Percentiles rank a stretch among this genome's conserved stretches.
Evolutionary conservation across 2,797 vertebrate genomes (phyloP).

Genomic region (Argyrosomus regius): DNA sequence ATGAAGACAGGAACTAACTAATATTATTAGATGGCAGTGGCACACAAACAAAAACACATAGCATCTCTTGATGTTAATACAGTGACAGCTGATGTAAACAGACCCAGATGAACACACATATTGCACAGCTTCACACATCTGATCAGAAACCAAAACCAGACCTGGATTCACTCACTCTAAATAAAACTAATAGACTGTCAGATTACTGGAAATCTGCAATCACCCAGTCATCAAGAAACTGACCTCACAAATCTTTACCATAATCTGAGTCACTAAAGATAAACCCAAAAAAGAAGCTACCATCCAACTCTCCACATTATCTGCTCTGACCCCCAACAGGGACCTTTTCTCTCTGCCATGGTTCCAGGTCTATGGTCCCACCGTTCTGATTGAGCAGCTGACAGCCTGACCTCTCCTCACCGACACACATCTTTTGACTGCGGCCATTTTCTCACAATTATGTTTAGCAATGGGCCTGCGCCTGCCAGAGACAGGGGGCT

Average conservation of each 20-base stretch:
- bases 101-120: not conserved
- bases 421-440: slow-evolving; percentile 59
- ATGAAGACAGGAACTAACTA: not conserved
- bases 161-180: not conserved
- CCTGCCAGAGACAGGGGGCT: slow-evolving; percentile 54
- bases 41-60: not conserved
- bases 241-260: not conserved
- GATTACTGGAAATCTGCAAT: not conserved
- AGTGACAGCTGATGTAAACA: slow-evolving; percentile 2
- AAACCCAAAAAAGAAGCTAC: not conserved
- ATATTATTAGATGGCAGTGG: not conserved
- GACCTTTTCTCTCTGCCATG: slow-evolving; percentile 29
- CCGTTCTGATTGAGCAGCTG: slow-evolving; percentile 45
- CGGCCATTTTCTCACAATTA: slow-evolving; percentile 68
- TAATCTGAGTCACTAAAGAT: not conserved
- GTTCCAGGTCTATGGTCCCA: slow-evolving; percentile 27
- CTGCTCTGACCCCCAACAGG: slow-evolving; percentile 2
- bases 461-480: slow-evolving; percentile 58
- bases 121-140: not conserved
- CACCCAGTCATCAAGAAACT: not conserved
- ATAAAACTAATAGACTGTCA: not conserved
- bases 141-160: not conserved
- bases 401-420: slow-evolving; percentile 61
- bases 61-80: not conserved
- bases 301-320: slow-evolving; percentile 23